Base-by-base conservation (phyloP, 2,113 vertebrate species). In the Mobula hypostoma region DNA sequence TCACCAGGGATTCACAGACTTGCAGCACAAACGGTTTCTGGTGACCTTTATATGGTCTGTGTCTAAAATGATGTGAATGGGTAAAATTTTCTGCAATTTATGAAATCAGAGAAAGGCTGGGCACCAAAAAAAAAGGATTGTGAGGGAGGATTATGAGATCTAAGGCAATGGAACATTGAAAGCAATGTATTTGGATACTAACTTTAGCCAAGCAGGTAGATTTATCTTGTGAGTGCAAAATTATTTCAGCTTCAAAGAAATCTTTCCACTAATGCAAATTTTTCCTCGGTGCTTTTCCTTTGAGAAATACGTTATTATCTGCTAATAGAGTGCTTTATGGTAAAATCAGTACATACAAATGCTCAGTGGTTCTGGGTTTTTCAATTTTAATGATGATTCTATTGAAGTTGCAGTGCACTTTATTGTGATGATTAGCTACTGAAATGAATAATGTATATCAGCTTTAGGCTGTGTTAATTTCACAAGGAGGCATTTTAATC, bases 91-190 rank as follows among this genome's bases (percentile, higher is more conserved):
- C 17, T 29, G 36, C 70, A 74, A 76, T 72, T 93, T 93, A 48
- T 93, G 32, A 93, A 93, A 93, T 93, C 91, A 93, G 21, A 93
- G 36, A 74, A 93, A 40, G 91, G 8, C 91, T 56, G 91, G 70
- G 29, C 9, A 48, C 27, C 68, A 74, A 92, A n/a, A 72, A 68
- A 70, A 70, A 15, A 70, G 48, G 7, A 66, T 32, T 91, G 70
- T 12, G 32, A 29, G 68, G 36, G 70, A 74, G 40, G 91, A 93
- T 93, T 74, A 93, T 74, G 66, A 32, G 68, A 93, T 93, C 32
- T 5, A 19, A 92, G 90, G 17, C 63, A 72, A 40, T 40, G 7
- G 32, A 72, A 27, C 90, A 92, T 92, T 68, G 74, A 92, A 92
- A 66, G 24, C 29, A 90, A 90, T 32, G 15, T 61, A 70, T 15